phyloP scores from a whole-genome alignment of 1,140 invertebrate genomes.

The Bombyx mori region DNA sequence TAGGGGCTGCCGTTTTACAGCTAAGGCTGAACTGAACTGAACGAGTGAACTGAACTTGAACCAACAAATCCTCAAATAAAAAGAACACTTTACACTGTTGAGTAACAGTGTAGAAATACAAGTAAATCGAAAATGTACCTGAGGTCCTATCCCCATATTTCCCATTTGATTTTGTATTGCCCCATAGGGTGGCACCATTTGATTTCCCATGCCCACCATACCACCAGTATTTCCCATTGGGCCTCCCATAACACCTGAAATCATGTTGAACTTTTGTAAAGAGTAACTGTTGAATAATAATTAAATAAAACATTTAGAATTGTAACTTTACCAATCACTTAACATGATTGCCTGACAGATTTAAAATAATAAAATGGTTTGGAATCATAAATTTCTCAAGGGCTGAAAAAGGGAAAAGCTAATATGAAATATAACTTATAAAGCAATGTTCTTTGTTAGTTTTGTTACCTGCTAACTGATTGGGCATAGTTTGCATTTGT shows the following conservation, averaged over 20 bases:
- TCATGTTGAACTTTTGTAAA: neutral
- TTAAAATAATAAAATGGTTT: too few species aligned
- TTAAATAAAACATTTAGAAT: too few species aligned
- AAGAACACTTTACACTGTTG: neutral
- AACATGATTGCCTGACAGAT: too few species aligned
- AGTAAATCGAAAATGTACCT: conserved; percentile 27
- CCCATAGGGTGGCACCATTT: conserved; percentile 64
- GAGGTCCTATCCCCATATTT: conserved; percentile 63
- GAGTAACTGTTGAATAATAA: too few species aligned
- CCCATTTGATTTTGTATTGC: conserved; percentile 66
- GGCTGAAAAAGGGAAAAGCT: too few species aligned
- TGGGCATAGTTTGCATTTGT: conserved; percentile 59
- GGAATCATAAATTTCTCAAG: too few species aligned
- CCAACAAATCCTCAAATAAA: neutral
- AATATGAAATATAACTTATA: too few species aligned
- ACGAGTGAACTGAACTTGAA: neutral
- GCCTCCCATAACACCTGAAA: conserved; percentile 63
- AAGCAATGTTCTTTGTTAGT: too few species aligned
- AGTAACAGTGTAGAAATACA: neutral
- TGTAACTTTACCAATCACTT: too few species aligned
- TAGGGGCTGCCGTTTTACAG: too few species aligned
- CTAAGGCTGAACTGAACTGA: neutral
- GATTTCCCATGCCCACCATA: conserved; percentile 65
- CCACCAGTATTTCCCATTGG: conserved; percentile 48
- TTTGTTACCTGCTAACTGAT: conserved; percentile 51